Conservation (phyloP, 1,140 invertebrate genomes). For the Drosophila lini region DNA sequence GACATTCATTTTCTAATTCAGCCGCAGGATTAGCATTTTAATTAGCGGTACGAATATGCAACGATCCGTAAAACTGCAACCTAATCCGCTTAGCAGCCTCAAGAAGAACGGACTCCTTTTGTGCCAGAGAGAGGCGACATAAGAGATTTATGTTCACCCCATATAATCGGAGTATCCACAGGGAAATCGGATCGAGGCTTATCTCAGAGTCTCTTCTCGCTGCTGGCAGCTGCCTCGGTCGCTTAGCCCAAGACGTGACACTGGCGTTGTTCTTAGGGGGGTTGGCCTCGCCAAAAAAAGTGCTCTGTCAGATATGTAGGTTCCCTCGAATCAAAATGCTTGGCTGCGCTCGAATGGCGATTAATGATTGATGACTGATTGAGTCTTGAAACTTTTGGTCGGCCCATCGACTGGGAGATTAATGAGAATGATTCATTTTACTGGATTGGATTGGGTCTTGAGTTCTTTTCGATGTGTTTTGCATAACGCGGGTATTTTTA, state of each 20-base stretch:
- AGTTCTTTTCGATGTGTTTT: conserved; percentile 20
- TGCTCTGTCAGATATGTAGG: conserved; percentile 7
- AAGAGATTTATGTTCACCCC: conserved; percentile 52
- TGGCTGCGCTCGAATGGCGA: conserved; percentile 32
- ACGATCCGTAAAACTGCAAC: conserved; percentile 58
- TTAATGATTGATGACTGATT: conserved; percentile 51
- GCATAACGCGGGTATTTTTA: conserved; percentile 4
- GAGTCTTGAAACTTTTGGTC: conserved; percentile 37
- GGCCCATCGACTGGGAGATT: conserved; percentile 38
- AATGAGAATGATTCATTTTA: conserved; percentile 44
- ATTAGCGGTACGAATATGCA: conserved; percentile 43
- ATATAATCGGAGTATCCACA: conserved; percentile 38
- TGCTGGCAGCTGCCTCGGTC: conserved; percentile 24
- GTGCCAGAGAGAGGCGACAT: conserved; percentile 37
- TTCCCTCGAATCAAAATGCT: conserved; percentile 16
- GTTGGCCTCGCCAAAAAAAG: conserved; percentile 13
- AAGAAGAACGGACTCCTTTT: conserved; percentile 15
- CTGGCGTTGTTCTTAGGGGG: conserved; percentile 25
- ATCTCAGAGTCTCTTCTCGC: conserved; percentile 22
- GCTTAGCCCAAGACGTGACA: conserved; percentile 17
- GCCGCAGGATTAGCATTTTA: conserved; percentile 43
- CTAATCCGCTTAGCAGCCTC: conserved; percentile 66
- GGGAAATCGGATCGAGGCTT: conserved; percentile 33
- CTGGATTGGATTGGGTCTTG: conserved; percentile 5
- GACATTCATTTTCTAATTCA: neutral